These are phyloP conservation scores for Mechanitis messenoides DNA, from an alignment of 2,888 invertebrate genomes.

Conservation along the genomic window DNA sequence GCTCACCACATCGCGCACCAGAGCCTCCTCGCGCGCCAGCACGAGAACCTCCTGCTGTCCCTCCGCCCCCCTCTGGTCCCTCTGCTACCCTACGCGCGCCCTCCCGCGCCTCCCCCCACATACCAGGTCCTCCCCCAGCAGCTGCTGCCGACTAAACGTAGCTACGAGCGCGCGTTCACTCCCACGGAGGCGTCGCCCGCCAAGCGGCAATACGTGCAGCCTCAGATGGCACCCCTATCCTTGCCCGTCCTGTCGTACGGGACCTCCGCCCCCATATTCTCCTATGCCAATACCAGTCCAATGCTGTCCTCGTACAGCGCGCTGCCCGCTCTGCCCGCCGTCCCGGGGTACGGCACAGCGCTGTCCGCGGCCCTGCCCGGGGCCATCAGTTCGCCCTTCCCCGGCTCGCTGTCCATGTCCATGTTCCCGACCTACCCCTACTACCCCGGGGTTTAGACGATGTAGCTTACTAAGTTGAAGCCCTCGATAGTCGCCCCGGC, in stretches of 20 bases:
- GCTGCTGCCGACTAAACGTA: slow-evolving; percentile 77
- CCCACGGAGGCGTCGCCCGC: slow-evolving; percentile 60
- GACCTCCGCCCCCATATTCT: slow-evolving; percentile 59
- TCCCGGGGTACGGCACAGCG: slow-evolving; percentile 56
- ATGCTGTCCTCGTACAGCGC: slow-evolving; percentile 58
- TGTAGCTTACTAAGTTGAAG: not conserved
- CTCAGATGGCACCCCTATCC: slow-evolving; percentile 58
- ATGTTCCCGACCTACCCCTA: slow-evolving; percentile 64
- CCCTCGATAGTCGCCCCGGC: no score
- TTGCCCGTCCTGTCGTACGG: slow-evolving; percentile 75
- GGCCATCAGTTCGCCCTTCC: slow-evolving; percentile 50
- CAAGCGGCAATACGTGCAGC: slow-evolving; percentile 63
- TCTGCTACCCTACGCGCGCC: slow-evolving; percentile 51
- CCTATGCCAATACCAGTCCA: slow-evolving; percentile 59
- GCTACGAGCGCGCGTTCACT: slow-evolving; percentile 84
- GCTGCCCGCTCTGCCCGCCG: slow-evolving; percentile 43
- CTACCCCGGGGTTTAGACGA: slow-evolving; percentile 47
- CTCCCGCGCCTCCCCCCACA: slow-evolving; percentile 40
- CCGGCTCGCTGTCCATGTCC: slow-evolving; percentile 41
- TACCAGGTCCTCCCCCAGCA: slow-evolving; percentile 46
- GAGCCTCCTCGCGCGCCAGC: slow-evolving; percentile 80
- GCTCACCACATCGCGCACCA: slow-evolving; percentile 81
- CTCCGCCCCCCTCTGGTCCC: slow-evolving; percentile 54
- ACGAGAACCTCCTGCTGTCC: slow-evolving; percentile 76
- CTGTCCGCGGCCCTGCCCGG: slow-evolving; percentile 51